Conservation (phyloP, 92 coral and sea anemone genomes). For the Phymanthus crucifer region DNA sequence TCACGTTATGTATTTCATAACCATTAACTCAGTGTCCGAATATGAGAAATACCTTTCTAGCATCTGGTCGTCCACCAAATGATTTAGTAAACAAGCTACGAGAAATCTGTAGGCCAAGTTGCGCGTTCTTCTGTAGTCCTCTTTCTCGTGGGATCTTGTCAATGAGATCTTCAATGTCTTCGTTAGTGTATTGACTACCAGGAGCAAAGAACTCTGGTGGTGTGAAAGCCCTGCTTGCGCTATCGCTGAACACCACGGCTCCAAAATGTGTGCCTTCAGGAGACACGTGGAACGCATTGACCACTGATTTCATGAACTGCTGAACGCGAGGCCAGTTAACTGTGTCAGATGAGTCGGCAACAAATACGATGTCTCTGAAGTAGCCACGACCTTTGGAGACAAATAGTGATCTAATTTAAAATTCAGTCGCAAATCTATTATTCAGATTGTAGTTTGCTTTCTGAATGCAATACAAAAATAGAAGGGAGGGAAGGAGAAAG, state of each 20-base stretch:
- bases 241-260: constrained; percentile 15
- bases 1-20: too few relatives aligned
- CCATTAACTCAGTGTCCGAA: too few relatives aligned
- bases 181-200: constrained; percentile 14
- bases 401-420: not conserved
- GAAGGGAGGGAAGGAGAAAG: not conserved
- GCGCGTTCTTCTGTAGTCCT: constrained; percentile 22
- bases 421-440: too few relatives aligned
- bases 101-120: constrained; percentile 18
- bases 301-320: constrained; percentile 29
- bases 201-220: constrained; percentile 25
- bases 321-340: constrained; percentile 41
- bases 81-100: constrained; percentile 16
- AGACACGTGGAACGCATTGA: constrained; percentile 35
- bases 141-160: constrained; percentile 29
- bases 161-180: constrained; percentile 24
- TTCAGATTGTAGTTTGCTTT: too few relatives aligned
- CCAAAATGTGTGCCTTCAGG: constrained; percentile 44
- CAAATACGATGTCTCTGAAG: constrained; percentile 32
- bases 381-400: constrained; percentile 23
- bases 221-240: constrained; percentile 25
- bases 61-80: constrained; percentile 35
- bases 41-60: constrained; percentile 21
- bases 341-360: constrained; percentile 32
- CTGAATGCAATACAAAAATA: not conserved